Percentiles rank a stretch among this genome's conserved stretches.
Evolutionary conservation across 2,113 vertebrate species (phyloP).

Genomic region (Mirza zaza): DNA sequence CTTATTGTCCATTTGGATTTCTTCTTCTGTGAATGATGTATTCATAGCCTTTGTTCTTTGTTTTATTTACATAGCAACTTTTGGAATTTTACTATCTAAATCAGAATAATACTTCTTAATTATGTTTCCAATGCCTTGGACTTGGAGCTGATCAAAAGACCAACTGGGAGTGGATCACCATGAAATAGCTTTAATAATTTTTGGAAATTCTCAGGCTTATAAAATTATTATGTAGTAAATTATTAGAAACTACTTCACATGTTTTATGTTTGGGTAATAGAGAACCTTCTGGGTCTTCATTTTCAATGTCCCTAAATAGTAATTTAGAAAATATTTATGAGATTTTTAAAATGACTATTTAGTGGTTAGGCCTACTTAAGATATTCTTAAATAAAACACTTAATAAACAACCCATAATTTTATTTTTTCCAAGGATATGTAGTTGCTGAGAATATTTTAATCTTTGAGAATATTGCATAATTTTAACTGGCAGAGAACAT

Average conservation of each 20-base stretch:
- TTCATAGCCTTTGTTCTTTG: background rate
- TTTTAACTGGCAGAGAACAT: slow-evolving; percentile 64
- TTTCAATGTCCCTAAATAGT: background rate
- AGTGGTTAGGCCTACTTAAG: slow-evolving; percentile 48
- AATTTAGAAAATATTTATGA: slow-evolving; percentile 37
- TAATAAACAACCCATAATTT: slow-evolving; percentile 43
- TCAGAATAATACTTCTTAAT: background rate
- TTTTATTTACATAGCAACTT: slow-evolving; percentile 22
- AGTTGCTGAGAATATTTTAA: slow-evolving; percentile 59
- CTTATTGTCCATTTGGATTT: background rate
- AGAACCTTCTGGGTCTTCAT: slow-evolving; percentile 36
- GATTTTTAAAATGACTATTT: slow-evolving; percentile 47
- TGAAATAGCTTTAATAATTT: slow-evolving; percentile 23
- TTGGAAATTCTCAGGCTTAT: slow-evolving; percentile 30
- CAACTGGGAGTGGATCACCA: background rate
- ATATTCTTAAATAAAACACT: slow-evolving; percentile 52
- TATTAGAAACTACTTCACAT: background rate
- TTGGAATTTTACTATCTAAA: background rate
- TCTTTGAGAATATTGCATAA: slow-evolving; percentile 60
- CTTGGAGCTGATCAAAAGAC: background rate
- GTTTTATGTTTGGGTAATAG: slow-evolving; percentile 40
- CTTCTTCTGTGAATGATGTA: background rate
- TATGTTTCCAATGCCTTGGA: background rate
- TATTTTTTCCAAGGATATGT: slow-evolving; percentile 49
- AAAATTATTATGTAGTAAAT: slow-evolving; percentile 1